Evolutionary conservation across 1,140 invertebrate species (phyloP).

Genomic region (Thrips palmi): DNA sequence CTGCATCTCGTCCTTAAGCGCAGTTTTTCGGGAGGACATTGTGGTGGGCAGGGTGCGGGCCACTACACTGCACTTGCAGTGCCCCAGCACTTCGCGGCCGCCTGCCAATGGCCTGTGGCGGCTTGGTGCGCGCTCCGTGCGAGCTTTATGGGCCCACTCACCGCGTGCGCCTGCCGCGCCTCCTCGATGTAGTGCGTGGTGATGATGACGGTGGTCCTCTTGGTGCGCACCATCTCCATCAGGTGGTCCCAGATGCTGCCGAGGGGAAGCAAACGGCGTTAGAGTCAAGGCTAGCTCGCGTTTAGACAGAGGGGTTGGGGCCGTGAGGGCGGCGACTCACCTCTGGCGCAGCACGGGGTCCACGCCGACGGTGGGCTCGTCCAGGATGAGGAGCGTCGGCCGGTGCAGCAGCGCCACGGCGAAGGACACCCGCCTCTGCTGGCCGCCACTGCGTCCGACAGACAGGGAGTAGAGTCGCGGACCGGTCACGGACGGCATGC

Average conservation of each 20-base stretch:
- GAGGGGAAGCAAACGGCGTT: no score
- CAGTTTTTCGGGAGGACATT: no score
- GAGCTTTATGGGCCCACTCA: no score
- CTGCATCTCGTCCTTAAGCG: no score
- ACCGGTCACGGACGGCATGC: not conserved
- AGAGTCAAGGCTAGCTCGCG: not conserved
- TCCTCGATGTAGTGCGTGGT: slow-evolving; percentile 95
- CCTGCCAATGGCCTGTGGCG: no score
- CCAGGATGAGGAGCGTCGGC: slow-evolving; percentile 73
- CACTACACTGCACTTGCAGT: no score
- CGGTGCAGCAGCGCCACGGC: slow-evolving; percentile 72
- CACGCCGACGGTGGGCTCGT: slow-evolving; percentile 84
- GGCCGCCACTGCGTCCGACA: slow-evolving; percentile 56
- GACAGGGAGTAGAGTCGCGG: slow-evolving; percentile 4
- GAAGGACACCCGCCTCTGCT: slow-evolving; percentile 71
- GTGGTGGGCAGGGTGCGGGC: no score
- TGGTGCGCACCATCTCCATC: slow-evolving; percentile 44
- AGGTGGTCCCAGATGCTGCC: slow-evolving; percentile 86
- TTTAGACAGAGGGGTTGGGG: not conserved
- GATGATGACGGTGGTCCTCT: slow-evolving; percentile 59
- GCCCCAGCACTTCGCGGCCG: no score
- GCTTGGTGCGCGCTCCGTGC: no score
- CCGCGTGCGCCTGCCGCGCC: slow-evolving; percentile 62
- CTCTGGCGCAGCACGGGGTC: slow-evolving; percentile 51
- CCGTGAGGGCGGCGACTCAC: slow-evolving; percentile 3